These are phyloP conservation scores for Microtus pennsylvanicus DNA, from an alignment of 2,113 vertebrate genomes.

Conservation along the genomic window DNA sequence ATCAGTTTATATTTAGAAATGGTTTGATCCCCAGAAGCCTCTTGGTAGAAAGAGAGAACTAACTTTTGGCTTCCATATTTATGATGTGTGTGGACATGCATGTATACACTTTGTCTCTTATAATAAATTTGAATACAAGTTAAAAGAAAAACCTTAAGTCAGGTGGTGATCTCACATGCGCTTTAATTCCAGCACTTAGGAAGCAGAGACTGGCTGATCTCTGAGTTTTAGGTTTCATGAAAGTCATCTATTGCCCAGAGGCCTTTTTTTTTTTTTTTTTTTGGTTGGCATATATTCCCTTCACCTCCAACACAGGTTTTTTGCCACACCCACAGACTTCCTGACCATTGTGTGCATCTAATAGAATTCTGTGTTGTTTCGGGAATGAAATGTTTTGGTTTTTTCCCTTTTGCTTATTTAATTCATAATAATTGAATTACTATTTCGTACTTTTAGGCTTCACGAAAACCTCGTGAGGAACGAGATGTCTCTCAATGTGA, in stretches of 20 bases:
- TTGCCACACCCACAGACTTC: not conserved
- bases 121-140: not conserved
- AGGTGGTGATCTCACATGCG: no score
- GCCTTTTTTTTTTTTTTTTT: no score
- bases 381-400: not conserved
- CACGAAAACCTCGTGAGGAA: conserved; percentile 93
- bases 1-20: not conserved
- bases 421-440: not conserved
- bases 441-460: conserved; percentile 81
- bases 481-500: conserved; percentile 95
- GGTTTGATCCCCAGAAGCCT: not conserved
- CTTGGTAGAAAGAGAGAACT: not conserved
- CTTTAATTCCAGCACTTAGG: no score
- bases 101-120: not conserved
- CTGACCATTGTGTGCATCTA: not conserved
- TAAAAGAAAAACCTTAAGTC: not conserved
- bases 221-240: not conserved
- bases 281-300: not conserved
- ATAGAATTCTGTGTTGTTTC: not conserved
- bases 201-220: no score
- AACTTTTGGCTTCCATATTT: not conserved
- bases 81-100: not conserved
- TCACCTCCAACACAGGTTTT: not conserved
- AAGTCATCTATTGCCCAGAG: not conserved
- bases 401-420: conserved; percentile 30